phyloP scores from a whole-genome alignment of 2,113 vertebrate genomes.

The Pandion haliaetus region DNA sequence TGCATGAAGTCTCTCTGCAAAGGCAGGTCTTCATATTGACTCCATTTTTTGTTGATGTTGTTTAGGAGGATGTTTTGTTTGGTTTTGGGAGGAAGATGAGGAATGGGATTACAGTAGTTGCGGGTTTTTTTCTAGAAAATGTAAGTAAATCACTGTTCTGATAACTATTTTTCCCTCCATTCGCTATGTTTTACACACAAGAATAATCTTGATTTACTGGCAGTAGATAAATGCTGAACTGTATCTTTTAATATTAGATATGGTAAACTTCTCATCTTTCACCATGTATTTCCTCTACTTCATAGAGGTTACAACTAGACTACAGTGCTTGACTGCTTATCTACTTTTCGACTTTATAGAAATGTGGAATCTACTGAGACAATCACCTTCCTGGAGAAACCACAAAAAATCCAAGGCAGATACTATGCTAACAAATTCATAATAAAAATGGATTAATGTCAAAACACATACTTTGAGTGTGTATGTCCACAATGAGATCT shows the following conservation, averaged over 20 bases:
- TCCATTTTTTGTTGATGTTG: accelerated
- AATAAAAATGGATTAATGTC: conserved; percentile 21
- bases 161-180: neutral
- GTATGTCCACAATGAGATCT: conserved; percentile 10
- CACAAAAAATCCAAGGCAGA: neutral
- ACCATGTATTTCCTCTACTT: neutral
- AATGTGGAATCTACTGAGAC: neutral
- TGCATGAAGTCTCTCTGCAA: neutral
- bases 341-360: too few species aligned
- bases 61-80: neutral
- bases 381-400: neutral
- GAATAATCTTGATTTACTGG: neutral
- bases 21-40: neutral
- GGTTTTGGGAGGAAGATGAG: neutral
- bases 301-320: neutral
- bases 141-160: neutral
- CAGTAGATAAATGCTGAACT: neutral
- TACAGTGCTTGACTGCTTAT: neutral
- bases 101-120: neutral
- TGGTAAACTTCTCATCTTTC: neutral
- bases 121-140: neutral
- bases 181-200: neutral
- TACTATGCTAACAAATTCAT: neutral
- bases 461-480: conserved; percentile 6
- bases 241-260: neutral